Evolutionary conservation across 2,888 invertebrate species (phyloP), one percentile per base, ranked within the genome.

Genomic region (Diploptera punctata): DNA sequence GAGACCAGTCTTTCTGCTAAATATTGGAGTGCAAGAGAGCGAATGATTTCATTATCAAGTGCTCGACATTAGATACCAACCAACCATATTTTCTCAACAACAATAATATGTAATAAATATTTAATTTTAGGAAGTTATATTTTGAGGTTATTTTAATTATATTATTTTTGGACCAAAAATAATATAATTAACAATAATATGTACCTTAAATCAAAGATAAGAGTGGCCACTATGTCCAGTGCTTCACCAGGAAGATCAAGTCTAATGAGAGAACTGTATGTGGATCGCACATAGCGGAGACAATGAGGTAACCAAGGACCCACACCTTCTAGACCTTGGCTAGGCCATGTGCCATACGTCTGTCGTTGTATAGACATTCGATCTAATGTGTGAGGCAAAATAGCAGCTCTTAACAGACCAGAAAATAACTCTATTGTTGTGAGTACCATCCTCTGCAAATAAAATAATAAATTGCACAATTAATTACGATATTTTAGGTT

Each of bases 221-320:
- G 88, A 76, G 89, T 90, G 79, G 93, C 92, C 67, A 98, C 90
- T 73, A 95, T 90, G 77, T 93, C 93, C 69, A 96, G 85, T 3
- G 95, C 94, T 83, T 97, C 96, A 70, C 91, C 91, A 0, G 96
- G 96, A 72, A 97, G 85, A 82, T 98, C 97, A 44, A 97, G 85
- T 73, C 92, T 90, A 76, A 95, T 90, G 24, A 98, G 84, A 4
- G 91, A 89, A 47, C 91, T 90, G 80, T 95, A 94, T 61, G 94
- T 92, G 68, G 93, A 91, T 74, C 94, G 86, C 47, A 97, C 89
- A 77, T 92, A 90, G 61, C 93, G 87, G 67, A 98, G 86, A 82
- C 95, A 94, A 80, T 92, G 91, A 1, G 94, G 90, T 52, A 94
- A 85, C 91, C 93, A 94, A 7, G 89, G 83, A 76, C 84, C 88